Evolutionary conservation across 2,797 vertebrate species (phyloP), one percentile per base, ranked within the genome.

Genomic region (Phalloptychus januarius): DNA sequence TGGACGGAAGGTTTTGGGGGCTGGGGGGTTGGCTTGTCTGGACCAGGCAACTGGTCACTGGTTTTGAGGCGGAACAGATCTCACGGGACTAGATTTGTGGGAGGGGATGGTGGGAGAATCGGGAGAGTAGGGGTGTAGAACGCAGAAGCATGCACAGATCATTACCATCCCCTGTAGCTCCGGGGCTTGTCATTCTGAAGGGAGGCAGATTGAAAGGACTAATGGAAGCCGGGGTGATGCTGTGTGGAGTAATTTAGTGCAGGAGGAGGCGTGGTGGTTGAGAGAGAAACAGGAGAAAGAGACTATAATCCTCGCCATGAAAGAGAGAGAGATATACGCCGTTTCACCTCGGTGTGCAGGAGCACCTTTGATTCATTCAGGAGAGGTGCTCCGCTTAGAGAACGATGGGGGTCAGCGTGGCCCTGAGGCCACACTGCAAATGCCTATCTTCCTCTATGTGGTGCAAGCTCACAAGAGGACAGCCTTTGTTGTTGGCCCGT

Each of bases 161-260:
- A 94, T 96, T 95, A 94, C 90, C 89, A 88, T 95, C 87, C 88
- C 77, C 58, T 87, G 84, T 95, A 83, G 86, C 91, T 89, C 80
- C 87, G 75, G 92, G 94, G 87, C 90, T 90, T 85, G 86, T 94
- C 92, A 80, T 89, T 94, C 89, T 95, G 91, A 95, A 95, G 94
- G 94, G 90, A 95, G 93, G 88, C 92, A 93, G 94, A 95, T 95
- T 96, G 92, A 95, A 92, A 84, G 82, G 89, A 84, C 78, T 93
- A 89, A 91, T 93, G 91, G 93, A 92, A 91, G 91, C 82, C 75
- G 88, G 92, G 89, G 86, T 94, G 92, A 94, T 94, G 93, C 91
- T 86, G 89, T 93, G 94, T 89, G 87, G 84, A 91, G 89, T 94
- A 92, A 95, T 94, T 93, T 92, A 93, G 88, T 88, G 89, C 92